These are phyloP conservation scores for Megalops atlanticus DNA, from an alignment of 2,113 vertebrate species.

Conservation along the genomic window DNA sequence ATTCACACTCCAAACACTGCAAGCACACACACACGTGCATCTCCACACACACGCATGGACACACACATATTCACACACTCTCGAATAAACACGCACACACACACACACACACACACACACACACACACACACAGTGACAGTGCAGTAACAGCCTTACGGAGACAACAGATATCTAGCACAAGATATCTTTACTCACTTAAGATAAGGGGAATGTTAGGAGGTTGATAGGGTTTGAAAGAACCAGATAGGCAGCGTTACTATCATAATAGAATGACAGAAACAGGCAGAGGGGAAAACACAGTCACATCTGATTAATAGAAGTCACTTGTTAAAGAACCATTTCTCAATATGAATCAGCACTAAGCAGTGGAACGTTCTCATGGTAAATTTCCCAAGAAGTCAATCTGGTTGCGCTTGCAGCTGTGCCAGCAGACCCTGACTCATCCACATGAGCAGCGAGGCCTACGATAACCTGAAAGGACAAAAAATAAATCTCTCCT, in stretches of 20 bases:
- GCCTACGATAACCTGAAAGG: not conserved
- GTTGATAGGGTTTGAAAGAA: constrained; percentile 1
- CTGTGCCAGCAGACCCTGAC: not conserved
- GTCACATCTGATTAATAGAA: constrained; percentile 11
- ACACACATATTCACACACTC: not conserved
- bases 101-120: not conserved
- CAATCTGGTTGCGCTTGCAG: not conserved
- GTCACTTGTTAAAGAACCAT: not conserved
- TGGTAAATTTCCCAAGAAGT: not conserved
- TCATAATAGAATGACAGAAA: not conserved
- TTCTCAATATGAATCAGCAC: not conserved
- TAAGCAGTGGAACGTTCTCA: not conserved
- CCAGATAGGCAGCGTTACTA: not conserved
- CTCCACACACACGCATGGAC: too few relatives aligned
- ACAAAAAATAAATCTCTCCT: too few relatives aligned
- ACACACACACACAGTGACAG: not conserved
- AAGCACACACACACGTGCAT: too few relatives aligned
- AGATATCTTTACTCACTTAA: not conserved
- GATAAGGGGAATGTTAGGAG: too few relatives aligned
- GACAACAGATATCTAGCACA: not conserved
- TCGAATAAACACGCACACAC: not conserved
- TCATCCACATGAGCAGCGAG: not conserved
- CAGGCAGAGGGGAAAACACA: not conserved
- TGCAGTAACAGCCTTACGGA: not conserved
- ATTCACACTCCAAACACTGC: too few relatives aligned